Evolutionary conservation across 2,888 invertebrate species (phyloP), one percentile per base, ranked within the genome.

Genomic region (Tipula vernalis): DNA sequence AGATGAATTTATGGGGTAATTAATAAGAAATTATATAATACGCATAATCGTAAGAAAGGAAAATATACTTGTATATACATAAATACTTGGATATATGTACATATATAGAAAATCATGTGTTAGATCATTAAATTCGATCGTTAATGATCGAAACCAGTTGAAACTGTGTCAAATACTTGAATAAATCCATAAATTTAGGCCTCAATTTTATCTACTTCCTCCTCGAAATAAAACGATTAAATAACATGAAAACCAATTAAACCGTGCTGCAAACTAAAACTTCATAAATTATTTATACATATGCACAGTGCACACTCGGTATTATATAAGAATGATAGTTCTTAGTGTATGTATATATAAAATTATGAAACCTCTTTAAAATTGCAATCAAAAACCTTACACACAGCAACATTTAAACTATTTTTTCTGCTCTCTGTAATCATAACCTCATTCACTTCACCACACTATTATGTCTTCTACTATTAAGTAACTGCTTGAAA

Each of bases 391-490:
- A 41, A 84, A 84, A 84, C 41, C 41, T 39, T 39, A 84, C 84
- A 41, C 36, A 84, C 84, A 84, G 41, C 36, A 39, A 84, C 36
- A 39, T 39, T 83, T 39, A 84, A 84, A 84, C 36, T 39, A 84
- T 84, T 71, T 71, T 71, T 71, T 71, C 71, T 71, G 28, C 71
- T 71, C 71, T 71, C 71, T 71, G 71, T 71, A 71, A 71, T 84
- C 84, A 84, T 84, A 84, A 84, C 84, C 84, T 84, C 84, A 84
- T 84, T 84, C 84, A 84, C 84, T 84, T 41, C 41, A 39, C 41
- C 71, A 71, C 36, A 84, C 84, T 84, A 84, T 84, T 84, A 84
- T 84, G 84, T 41, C 84, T 84, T 39, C 41, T 39, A 84, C 84
- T 36, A 84, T 84, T 84, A 84, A 84, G 84, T 84, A 84, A 84